phyloP scores from a whole-genome alignment of 2,113 vertebrate genomes.

The Chionis minor region DNA sequence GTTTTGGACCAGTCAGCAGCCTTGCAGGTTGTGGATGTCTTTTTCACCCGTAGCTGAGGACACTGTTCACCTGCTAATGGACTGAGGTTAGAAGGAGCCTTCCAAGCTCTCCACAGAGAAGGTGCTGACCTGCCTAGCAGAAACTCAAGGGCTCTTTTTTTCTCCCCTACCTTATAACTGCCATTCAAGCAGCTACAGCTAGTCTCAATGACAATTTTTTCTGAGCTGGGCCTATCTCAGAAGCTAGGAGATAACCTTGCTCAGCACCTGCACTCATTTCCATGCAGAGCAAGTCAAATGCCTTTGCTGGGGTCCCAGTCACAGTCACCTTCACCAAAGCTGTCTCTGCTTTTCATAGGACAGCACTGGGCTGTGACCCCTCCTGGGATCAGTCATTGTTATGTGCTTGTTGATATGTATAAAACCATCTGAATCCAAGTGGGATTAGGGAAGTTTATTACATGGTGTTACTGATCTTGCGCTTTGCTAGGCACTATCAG shows the following conservation, averaged over 20 bases:
- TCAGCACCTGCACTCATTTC: neutral
- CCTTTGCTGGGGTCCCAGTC: neutral
- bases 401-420: neutral
- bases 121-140: neutral
- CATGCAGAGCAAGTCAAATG: neutral
- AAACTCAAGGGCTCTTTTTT: neutral
- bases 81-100: neutral
- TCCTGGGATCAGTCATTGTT: neutral
- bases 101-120: neutral
- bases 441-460: rapidly evolving
- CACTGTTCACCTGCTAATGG: neutral
- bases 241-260: neutral
- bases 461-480: neutral
- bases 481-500: neutral
- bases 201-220: neutral
- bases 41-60: neutral
- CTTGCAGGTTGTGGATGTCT: neutral
- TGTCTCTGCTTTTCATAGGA: neutral
- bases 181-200: neutral
- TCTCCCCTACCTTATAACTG: neutral
- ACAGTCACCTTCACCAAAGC: neutral
- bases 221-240: neutral
- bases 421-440: neutral
- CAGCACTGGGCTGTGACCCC: neutral
- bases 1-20: neutral